Evolutionary conservation across 2,888 invertebrate species (phyloP), one percentile per base, ranked within the genome.

Genomic region (Dromius quadrimaculatus): DNA sequence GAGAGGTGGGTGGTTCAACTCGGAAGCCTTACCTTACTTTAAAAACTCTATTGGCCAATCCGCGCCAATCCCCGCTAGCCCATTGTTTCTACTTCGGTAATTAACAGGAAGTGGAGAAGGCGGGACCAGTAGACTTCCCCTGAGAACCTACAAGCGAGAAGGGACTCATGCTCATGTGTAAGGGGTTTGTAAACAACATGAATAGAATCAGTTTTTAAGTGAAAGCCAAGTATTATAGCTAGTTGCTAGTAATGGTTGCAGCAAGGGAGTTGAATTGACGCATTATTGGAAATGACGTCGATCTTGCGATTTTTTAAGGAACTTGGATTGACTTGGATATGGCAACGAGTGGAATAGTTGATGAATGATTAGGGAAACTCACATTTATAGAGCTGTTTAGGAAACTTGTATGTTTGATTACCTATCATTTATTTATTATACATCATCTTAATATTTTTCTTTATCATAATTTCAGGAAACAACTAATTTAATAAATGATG

Each of bases 1-100:
- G 73, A 76, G 75, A 75, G 71, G 59, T 69, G 68, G 68, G 68
- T 69, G 68, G 65, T 11, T 20, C 41, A 17, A 32, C 22, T 13
- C 13, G 17, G 43, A 64, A 50, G 17, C 50, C 20, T 50, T 65
- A 65, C 50, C 47, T 32, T 19, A 15, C 47, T 13, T 45, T 45
- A 66, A 64, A 66, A 66, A 66, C 54, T 54, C 54, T 36, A 66
- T 66, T 66, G 66, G 36, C 68, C 68, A 69, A 69, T 69, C 68
- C 68, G 43, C 34, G 20, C 4, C 17, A n/a, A n/a, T n/a, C n/a
- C n/a, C n/a, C n/a, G n/a, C n/a, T n/a, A 13, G 45, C 32, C 47
- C 61, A 69, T 69, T 69, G 68, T 69, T 69, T 69, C 68, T 69
- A 45, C 23, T 34, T 69, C 45, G 45, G 43, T 69, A 69, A 69